Percentiles rank a stretch among this genome's conserved stretches.
Conservation (phyloP, 2,113 vertebrate species). For the Gobius niger region DNA sequence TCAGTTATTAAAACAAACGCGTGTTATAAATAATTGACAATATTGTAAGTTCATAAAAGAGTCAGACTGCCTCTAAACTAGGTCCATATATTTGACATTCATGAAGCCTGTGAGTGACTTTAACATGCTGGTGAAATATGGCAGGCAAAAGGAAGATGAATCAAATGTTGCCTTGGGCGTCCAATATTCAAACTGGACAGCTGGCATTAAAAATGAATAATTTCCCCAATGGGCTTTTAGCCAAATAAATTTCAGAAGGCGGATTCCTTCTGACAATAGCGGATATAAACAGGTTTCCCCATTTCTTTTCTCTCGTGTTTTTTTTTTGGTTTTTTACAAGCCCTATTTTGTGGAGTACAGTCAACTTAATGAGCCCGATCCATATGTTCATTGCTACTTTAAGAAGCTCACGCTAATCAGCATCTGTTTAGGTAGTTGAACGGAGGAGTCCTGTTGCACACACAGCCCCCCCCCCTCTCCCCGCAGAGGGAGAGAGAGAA, state of each 20-base stretch:
- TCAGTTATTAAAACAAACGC: background rate
- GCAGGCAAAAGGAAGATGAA: slow-evolving; percentile 14
- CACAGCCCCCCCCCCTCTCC: slow-evolving; percentile 41
- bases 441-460: slow-evolving; percentile 58
- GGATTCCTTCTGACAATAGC: slow-evolving; percentile 13
- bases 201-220: slow-evolving; percentile 35
- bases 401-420: slow-evolving; percentile 76
- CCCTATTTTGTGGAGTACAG: slow-evolving; percentile 30
- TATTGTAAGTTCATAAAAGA: slow-evolving; percentile 1
- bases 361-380: slow-evolving; percentile 65
- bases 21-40: slow-evolving; percentile 3
- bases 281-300: slow-evolving; percentile 2
- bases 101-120: slow-evolving; percentile 25
- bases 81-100: slow-evolving; percentile 5
- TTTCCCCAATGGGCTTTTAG: slow-evolving; percentile 28
- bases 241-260: slow-evolving; percentile 19
- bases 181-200: slow-evolving; percentile 27
- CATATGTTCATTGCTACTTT: slow-evolving; percentile 67
- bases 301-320: background rate
- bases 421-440: slow-evolving; percentile 67
- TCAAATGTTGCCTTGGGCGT: slow-evolving; percentile 34
- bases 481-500: slow-evolving; percentile 1
- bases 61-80: too few species aligned
- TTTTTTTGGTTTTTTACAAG: slow-evolving; percentile 15
- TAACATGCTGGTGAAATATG: slow-evolving; percentile 23